phyloP scores from a whole-genome alignment of 92 coral and sea anemone genomes.

The Porites lobata region DNA sequence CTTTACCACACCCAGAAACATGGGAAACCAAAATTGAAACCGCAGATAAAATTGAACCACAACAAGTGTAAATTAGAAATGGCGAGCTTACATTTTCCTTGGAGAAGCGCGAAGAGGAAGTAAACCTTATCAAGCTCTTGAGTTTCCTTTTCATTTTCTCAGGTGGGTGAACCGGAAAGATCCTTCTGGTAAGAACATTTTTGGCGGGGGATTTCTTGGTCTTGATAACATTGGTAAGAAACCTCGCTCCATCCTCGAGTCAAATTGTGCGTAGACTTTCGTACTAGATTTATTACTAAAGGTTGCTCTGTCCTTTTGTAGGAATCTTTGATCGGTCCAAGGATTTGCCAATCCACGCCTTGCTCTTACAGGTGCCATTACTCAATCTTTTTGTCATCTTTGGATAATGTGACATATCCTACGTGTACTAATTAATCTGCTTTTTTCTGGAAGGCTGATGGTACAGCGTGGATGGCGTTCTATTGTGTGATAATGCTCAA shows the following conservation, averaged over 20 bases:
- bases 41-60: too few species aligned
- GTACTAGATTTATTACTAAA: not conserved
- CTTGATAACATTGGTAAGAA: slow-evolving; percentile 95
- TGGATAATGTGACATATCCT: too few species aligned
- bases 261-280: too few species aligned
- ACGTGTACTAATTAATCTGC: not conserved
- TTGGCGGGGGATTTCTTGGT: slow-evolving; percentile 99
- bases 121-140: not conserved
- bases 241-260: not conserved
- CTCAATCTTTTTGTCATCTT: not conserved
- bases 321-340: slow-evolving; percentile 99
- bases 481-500: not conserved
- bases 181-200: slow-evolving; percentile 93
- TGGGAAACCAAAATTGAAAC: too few species aligned
- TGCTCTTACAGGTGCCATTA: slow-evolving; percentile 85
- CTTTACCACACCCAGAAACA: too few species aligned
- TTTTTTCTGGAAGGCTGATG: slow-evolving; percentile 83
- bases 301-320: slow-evolving; percentile 19
- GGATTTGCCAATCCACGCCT: slow-evolving; percentile 89
- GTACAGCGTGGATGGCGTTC: not conserved
- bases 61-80: too few species aligned
- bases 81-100: too few species aligned
- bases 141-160: not conserved
- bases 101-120: too few species aligned
- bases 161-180: slow-evolving; percentile 99